Percentiles rank a stretch among this genome's conserved stretches.
These are phyloP conservation scores for Calameuta filiformis DNA, from an alignment of 2,888 invertebrate species.

Conservation along the genomic window DNA sequence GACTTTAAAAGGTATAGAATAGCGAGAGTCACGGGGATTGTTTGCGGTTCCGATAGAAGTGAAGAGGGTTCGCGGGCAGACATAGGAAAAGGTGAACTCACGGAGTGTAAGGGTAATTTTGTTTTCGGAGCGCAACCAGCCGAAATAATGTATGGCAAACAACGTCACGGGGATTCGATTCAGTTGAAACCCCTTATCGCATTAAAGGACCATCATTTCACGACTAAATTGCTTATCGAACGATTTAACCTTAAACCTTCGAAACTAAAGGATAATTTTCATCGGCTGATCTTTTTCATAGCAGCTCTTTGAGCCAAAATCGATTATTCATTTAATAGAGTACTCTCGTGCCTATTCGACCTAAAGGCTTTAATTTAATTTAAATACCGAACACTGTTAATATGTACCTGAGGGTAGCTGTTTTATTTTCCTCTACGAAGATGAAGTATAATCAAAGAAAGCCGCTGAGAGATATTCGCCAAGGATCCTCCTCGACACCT, in stretches of 20 bases:
- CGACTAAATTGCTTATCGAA: not conserved
- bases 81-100: not conserved
- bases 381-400: not conserved
- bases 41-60: not conserved
- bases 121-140: not conserved
- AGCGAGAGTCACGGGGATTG: not conserved
- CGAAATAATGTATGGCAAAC: constrained; percentile 1
- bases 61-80: not conserved
- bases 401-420: not conserved
- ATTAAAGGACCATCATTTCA: not conserved
- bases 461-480: not conserved
- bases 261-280: not conserved
- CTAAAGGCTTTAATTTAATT: not conserved
- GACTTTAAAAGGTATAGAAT: not conserved
- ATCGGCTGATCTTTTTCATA: not conserved
- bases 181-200: not conserved
- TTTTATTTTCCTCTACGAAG: not conserved
- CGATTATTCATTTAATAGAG: not conserved
- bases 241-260: not conserved
- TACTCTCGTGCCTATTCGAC: not conserved
- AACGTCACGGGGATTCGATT: not conserved
- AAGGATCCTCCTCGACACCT: not conserved
- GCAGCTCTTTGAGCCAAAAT: not conserved
- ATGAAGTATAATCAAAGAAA: not conserved
- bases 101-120: not conserved